Conservation (phyloP, 2,113 vertebrate genomes). For the Cathartes aura region DNA sequence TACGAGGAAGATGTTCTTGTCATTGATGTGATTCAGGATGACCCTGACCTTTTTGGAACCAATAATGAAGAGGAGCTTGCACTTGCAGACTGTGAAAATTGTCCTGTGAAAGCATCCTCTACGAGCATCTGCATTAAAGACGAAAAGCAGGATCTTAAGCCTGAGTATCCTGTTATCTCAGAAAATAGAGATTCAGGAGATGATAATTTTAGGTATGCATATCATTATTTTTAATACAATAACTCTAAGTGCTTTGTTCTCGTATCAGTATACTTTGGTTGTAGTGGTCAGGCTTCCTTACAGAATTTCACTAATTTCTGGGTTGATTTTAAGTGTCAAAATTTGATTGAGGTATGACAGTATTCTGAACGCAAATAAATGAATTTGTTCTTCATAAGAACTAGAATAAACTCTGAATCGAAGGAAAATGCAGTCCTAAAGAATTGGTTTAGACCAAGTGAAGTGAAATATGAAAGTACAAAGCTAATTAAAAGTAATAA, state of each 20-base stretch:
- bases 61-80: constrained; percentile 52
- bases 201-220: constrained; percentile 71
- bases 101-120: neutral
- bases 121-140: neutral
- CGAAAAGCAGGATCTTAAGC: neutral
- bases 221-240: neutral
- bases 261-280: neutral
- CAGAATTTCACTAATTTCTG: neutral
- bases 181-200: neutral
- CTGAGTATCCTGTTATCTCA: neutral
- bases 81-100: neutral
- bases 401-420: neutral
- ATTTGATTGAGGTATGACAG: neutral
- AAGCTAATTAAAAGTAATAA: neutral
- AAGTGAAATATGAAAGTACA: neutral
- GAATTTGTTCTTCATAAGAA: neutral
- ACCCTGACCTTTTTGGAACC: constrained; percentile 87
- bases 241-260: neutral
- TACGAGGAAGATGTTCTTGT: constrained; percentile 89
- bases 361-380: neutral
- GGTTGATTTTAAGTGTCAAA: neutral
- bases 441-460: neutral
- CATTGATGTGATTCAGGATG: constrained; percentile 86
- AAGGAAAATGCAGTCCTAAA: neutral
- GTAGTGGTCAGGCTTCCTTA: neutral